phyloP scores from a whole-genome alignment of 2,113 vertebrate genomes.

The Scopus umbretta region DNA sequence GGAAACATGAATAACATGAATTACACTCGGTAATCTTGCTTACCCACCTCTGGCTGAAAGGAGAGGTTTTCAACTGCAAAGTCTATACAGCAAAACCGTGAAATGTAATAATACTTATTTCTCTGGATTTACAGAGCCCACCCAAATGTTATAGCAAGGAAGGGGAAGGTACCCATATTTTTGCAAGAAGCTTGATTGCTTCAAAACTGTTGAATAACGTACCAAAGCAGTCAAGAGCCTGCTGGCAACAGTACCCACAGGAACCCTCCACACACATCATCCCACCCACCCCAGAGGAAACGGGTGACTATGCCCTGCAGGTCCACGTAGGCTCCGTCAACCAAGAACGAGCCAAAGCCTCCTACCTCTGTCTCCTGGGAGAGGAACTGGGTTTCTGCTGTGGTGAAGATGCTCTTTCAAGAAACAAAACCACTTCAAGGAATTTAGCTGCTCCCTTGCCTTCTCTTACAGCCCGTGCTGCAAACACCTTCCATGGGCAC shows the following conservation, averaged over 20 bases:
- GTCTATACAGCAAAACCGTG: background rate
- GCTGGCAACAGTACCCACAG: background rate
- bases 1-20: background rate
- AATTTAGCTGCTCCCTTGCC: background rate
- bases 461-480: background rate
- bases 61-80: background rate
- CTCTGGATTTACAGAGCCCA: background rate
- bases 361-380: background rate
- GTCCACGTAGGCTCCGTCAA: fast-evolving
- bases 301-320: fast-evolving
- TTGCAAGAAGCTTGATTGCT: background rate
- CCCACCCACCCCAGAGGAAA: background rate
- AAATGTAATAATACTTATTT: background rate
- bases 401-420: background rate
- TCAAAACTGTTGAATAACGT: background rate
- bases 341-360: background rate
- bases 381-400: background rate
- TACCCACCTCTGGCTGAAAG: background rate
- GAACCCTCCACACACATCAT: background rate
- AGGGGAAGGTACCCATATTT: background rate
- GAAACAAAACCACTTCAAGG: background rate
- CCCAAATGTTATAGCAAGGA: background rate
- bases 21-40: background rate
- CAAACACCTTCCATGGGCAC: background rate
- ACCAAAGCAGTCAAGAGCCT: background rate